Conservation (phyloP, 1,140 invertebrate species). For the Wiebesia pumilae region DNA sequence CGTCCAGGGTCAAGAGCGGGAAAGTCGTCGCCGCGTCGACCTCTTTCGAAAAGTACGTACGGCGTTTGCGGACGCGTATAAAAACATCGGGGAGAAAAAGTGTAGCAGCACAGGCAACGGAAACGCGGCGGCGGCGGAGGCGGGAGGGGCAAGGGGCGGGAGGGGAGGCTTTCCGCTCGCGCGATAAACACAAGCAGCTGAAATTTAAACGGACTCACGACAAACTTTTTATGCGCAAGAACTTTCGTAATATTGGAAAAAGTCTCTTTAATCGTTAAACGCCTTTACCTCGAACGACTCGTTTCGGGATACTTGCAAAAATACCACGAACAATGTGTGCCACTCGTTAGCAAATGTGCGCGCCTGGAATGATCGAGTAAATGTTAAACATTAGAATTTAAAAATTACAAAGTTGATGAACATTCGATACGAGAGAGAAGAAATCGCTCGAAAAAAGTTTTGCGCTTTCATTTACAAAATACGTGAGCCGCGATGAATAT, state of each 20-base stretch:
- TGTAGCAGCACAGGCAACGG: not conserved
- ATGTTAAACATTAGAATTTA: too few relatives aligned
- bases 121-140: not conserved
- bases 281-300: not conserved
- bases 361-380: not conserved
- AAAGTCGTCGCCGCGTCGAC: too few relatives aligned
- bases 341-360: not conserved
- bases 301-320: not conserved
- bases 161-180: not conserved
- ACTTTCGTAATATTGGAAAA: not conserved
- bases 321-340: not conserved
- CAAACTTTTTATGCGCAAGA: not conserved
- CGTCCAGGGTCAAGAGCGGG: too few relatives aligned
- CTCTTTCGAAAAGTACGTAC: too few relatives aligned
- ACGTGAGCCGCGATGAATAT: not conserved
- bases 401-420: slow-evolving; percentile 3
- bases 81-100: not conserved
- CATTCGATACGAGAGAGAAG: slow-evolving; percentile 24
- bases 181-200: not conserved
- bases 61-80: not conserved
- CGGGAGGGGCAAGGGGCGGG: not conserved
- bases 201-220: not conserved
- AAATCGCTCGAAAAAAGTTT: not conserved
- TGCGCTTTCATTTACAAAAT: not conserved
- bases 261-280: not conserved